Percentiles rank a stretch among this genome's conserved stretches.
Conservation (phyloP, 2,888 invertebrate species). For the Scotopteryx bipunctaria region DNA sequence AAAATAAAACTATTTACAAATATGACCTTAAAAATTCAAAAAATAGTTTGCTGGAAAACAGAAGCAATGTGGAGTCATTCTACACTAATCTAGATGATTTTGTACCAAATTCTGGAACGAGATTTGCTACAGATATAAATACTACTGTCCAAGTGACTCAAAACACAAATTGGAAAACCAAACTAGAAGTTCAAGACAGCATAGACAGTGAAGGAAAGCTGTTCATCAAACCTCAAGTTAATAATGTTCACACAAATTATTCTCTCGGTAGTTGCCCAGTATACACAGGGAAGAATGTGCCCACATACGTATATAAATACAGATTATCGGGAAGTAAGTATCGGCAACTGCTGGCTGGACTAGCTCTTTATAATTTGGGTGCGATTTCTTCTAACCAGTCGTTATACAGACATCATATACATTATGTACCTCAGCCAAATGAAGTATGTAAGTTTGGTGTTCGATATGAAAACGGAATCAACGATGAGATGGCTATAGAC, state of each 20-base stretch:
- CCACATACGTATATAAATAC: conserved; percentile 37
- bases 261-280: conserved; percentile 25
- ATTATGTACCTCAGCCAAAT: conserved; percentile 24
- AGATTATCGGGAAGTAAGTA: conserved; percentile 36
- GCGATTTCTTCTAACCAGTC: conserved; percentile 18
- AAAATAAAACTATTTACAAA: not conserved
- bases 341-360: conserved; percentile 33
- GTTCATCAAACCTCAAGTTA: conserved; percentile 16
- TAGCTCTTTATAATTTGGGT: conserved; percentile 39
- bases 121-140: not conserved
- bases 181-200: conserved; percentile 2
- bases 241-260: conserved; percentile 11
- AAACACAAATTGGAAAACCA: conserved; percentile 2
- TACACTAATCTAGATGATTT: not conserved
- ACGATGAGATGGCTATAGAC: conserved; percentile 35
- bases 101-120: not conserved
- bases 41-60: too few relatives aligned
- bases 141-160: not conserved
- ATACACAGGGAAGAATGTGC: conserved; percentile 25
- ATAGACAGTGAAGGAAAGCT: conserved; percentile 13
- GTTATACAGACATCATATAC: conserved; percentile 14
- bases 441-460: conserved; percentile 38
- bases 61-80: not conserved
- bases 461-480: conserved; percentile 18
- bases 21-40: too few relatives aligned